Base-by-base conservation (phyloP, 1,140 invertebrate genomes). In the Procambarus clarkii region DNA sequence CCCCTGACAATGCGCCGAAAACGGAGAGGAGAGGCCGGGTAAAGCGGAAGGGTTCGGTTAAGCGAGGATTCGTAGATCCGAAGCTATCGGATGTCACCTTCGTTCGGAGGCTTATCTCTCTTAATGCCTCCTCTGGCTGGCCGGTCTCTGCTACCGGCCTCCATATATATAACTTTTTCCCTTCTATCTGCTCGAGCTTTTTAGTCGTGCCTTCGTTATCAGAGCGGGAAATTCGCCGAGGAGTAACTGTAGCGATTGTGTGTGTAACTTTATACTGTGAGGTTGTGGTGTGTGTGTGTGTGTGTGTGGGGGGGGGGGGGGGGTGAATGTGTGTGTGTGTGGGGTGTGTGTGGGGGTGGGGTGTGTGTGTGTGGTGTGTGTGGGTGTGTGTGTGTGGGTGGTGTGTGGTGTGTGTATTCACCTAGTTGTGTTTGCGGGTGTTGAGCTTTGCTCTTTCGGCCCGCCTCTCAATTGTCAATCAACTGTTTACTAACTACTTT, bases 61-160 rank as follows among this genome's bases (percentile, higher is more conserved):
- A 74, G 11, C 69, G 69, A 74, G 69, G 69, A 74, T 34, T 24
- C 4, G 69, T n/a, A 24, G 69, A 5, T 24, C 11, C n/a, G 2
- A 21, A 34, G 4, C 69, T 74, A 74, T 74, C 69, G n/a, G 69
- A 74, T 74, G 69, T 74, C 69, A 74, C 69, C 69, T 15, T 74
- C 4, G 24, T 21, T 34, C 34, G 5, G 5, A 4, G n/a, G n/a
- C 4, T 21, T 74, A 34, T 74, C 24, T 74, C 69, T 74, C 69
- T 24, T n/a, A 34, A 74, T 34, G 24, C n/a, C 69, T n/a, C 69
- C 24, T 9, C 69, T 74, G 69, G 69, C 69, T 21, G n/a, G 69
- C 7, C n/a, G 15, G 15, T 21, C 69, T 74, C 0, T 74, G 69
- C n/a, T n/a, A 74, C 69, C 24, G 69, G 2, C 69, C 69, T 34